Evolutionary conservation across 2,888 invertebrate species (phyloP).

Genomic region (Tetragonula carbonaria): DNA sequence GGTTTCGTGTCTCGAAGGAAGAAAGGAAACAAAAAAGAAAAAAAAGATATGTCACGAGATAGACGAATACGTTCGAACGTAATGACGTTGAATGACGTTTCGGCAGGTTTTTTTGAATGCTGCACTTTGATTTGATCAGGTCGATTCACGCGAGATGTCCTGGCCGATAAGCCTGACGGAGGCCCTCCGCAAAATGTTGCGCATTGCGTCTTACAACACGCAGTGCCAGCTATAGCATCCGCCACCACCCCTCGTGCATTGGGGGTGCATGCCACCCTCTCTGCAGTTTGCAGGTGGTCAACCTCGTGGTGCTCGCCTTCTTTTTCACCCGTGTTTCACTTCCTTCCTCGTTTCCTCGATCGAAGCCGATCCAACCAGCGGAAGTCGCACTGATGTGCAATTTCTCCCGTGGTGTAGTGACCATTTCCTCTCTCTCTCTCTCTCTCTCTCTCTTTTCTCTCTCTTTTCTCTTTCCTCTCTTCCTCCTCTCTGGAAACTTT

Average conservation of each 20-base stretch:
- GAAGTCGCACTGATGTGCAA: not conserved
- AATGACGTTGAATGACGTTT: not conserved
- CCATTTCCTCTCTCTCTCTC: not conserved
- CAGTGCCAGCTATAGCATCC: slow-evolving; percentile 63
- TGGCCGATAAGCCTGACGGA: slow-evolving; percentile 47
- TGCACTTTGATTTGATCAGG: slow-evolving; percentile 46
- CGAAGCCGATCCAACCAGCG: not conserved
- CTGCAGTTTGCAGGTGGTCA: slow-evolving; percentile 77
- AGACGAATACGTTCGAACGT: not conserved
- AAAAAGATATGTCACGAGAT: not conserved
- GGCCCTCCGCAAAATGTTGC: slow-evolving; percentile 80
- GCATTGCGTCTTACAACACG: slow-evolving; percentile 81
- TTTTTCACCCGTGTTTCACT: not conserved
- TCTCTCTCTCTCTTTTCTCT: not conserved
- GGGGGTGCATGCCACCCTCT: slow-evolving; percentile 49
- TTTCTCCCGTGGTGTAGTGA: too few relatives aligned
- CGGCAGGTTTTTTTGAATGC: slow-evolving; percentile 9
- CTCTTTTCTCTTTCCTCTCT: not conserved
- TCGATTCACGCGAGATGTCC: slow-evolving; percentile 56
- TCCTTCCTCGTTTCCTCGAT: not conserved
- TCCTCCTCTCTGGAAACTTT: not conserved
- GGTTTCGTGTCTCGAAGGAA: too few relatives aligned
- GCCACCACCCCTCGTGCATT: not conserved
- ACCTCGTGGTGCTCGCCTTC: slow-evolving; percentile 48
- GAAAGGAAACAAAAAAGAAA: too few relatives aligned